Conservation (phyloP, 2,888 invertebrate species). For the Macaria notata region DNA sequence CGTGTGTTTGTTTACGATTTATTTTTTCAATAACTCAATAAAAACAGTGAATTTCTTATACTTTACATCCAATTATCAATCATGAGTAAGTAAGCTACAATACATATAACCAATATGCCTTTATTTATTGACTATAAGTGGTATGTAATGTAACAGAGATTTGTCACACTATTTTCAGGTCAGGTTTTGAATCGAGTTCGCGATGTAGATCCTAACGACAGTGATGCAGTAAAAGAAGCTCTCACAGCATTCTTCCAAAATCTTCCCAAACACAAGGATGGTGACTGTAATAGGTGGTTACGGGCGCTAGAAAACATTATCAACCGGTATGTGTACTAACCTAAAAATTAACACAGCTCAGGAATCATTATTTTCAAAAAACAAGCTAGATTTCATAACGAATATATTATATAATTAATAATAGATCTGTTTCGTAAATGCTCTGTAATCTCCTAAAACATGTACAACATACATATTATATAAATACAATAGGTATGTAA, state of each 20-base stretch:
- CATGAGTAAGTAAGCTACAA: slow-evolving; percentile 26
- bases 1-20: slow-evolving; percentile 37
- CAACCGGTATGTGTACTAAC: slow-evolving; percentile 70
- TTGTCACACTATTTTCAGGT: slow-evolving; percentile 44
- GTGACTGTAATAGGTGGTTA: slow-evolving; percentile 54
- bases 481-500: no score
- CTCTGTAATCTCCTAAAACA: no score
- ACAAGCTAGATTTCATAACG: no score
- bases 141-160: no score
- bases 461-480: no score
- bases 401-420: no score
- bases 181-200: slow-evolving; percentile 62
- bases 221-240: slow-evolving; percentile 65
- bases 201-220: slow-evolving; percentile 63
- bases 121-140: not conserved
- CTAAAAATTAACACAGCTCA: slow-evolving; percentile 28
- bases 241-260: slow-evolving; percentile 59
- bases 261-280: slow-evolving; percentile 50
- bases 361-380: no score
- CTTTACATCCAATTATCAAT: not conserved
- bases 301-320: slow-evolving; percentile 55
- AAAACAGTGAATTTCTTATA: not conserved
- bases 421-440: no score
- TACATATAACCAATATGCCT: not conserved
- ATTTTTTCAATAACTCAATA: not conserved